Conservation (phyloP, 2,797 vertebrate species). For the Pachyuromys duprasi region DNA sequence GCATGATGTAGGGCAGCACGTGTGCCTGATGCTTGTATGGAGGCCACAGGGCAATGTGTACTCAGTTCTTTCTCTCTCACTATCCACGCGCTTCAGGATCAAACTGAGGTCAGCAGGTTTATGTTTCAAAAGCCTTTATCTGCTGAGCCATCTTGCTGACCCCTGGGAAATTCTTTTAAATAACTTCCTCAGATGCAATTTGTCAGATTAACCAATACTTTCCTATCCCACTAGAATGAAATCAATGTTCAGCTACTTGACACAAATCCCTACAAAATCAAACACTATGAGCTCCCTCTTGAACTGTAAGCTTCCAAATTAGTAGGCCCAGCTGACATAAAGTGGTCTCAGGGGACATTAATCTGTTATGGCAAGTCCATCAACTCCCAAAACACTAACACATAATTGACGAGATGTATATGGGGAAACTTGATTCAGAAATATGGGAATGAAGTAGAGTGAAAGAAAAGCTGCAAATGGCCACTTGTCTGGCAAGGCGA, state of each 20-base stretch:
- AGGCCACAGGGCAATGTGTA: not conserved
- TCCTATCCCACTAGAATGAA: not conserved
- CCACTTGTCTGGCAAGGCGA: not conserved
- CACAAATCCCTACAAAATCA: not conserved
- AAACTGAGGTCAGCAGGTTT: not conserved
- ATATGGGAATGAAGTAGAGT: not conserved
- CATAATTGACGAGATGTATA: not conserved
- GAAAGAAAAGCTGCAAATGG: not conserved
- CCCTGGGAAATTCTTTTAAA: slow-evolving; percentile 37
- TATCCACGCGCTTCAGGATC: not conserved
- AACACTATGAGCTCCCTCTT: not conserved
- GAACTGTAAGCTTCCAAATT: not conserved
- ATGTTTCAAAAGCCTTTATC: not conserved
- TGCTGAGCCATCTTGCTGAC: not conserved
- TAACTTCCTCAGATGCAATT: slow-evolving; percentile 6
- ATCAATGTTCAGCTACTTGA: not conserved
- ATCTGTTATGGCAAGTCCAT: not conserved
- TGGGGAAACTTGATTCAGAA: not conserved
- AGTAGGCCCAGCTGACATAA: not conserved
- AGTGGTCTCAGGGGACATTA: not conserved
- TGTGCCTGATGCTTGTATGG: not conserved
- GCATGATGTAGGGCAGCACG: too few species aligned
- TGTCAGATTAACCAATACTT: not conserved
- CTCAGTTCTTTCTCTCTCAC: not conserved
- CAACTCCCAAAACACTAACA: slow-evolving; percentile 40